Base-by-base conservation (phyloP, 2,113 vertebrate genomes). In the Coregonus clupeaformis region DNA sequence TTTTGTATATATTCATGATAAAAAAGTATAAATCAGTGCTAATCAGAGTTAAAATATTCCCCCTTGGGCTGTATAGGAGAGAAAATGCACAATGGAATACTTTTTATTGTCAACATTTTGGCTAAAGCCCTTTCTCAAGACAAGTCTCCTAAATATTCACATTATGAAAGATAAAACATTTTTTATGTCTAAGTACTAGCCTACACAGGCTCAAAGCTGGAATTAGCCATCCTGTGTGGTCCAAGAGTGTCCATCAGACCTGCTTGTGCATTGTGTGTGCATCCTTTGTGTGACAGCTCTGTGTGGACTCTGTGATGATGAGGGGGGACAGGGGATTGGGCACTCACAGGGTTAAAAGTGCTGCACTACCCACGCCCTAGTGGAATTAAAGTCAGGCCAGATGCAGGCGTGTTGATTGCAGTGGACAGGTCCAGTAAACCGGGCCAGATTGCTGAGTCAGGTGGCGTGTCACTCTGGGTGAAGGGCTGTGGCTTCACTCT, bases 371-470 rank as follows among this genome's bases (percentile, higher is more conserved):
- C 57, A 1, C 2, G 22, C 29, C 73, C 65, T 36, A 71, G 81
- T 14, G 57, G 77, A 75, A 65, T 77, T 70, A 82, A 77, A 78
- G 80, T 64, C 66, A 76, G 82, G 73, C 24, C 24, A 70, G 70
- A 82, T 52, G 69, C 77, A 68, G 84, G 69, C 72, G 82, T 85
- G 81, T 79, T 89, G 90, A 91, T 87, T 81, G 87, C 18, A 77
- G 86, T 74, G 81, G 89, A 91, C 90, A 89, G 85, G 82, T 82
- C 84, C 80, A 73, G 87, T 87, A 88, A 88, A 91, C 85, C 87
- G 77, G 1, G 80, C 77, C 78, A 32, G 60, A 74, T 78, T 90
- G 89, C 89, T 89, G 89, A 90, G 83, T 91, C 88, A 89, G 85
- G 81, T 67, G 72, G 55, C 73, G 74, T 90, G 89, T 90, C 88